A percentile compares a stretch with the other conserved stretches of the same genome.
These are phyloP conservation scores for Macropus fuliginosus DNA, from an alignment of 2,797 vertebrate genomes.

Conservation along the genomic window DNA sequence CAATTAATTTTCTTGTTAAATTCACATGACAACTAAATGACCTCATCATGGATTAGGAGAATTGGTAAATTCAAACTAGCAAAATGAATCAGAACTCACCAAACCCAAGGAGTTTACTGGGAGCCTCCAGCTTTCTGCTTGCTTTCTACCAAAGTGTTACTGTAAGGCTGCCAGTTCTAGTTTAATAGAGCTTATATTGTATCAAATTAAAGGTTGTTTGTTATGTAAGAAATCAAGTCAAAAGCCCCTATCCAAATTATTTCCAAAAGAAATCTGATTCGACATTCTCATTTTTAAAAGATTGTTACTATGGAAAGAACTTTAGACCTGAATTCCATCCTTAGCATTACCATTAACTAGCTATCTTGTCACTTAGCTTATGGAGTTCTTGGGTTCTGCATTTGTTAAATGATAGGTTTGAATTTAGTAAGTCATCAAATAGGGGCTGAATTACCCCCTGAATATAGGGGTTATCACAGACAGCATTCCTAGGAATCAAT, in stretches of 20 bases:
- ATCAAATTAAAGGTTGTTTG: background rate
- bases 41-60: slow-evolving; percentile 35
- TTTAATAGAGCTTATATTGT: background rate
- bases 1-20: slow-evolving; percentile 66
- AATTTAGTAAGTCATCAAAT: background rate
- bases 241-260: background rate
- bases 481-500: background rate
- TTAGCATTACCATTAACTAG: background rate
- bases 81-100: slow-evolving; percentile 29
- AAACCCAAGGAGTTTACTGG: slow-evolving; percentile 29
- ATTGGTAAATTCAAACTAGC: slow-evolving; percentile 51
- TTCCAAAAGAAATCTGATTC: background rate
- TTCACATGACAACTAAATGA: slow-evolving; percentile 23
- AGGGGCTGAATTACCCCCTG: background rate
- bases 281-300: background rate
- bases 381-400: background rate
- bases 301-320: background rate
- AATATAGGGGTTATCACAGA: background rate
- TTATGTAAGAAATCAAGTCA: background rate
- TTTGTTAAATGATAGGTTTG: background rate
- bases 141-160: background rate
- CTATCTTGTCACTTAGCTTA: background rate
- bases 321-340: background rate
- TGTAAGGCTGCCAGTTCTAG: background rate
- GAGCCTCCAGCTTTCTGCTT: background rate